These are phyloP conservation scores for Chromis chromis DNA, from an alignment of 2,797 vertebrate species.

Conservation along the genomic window DNA sequence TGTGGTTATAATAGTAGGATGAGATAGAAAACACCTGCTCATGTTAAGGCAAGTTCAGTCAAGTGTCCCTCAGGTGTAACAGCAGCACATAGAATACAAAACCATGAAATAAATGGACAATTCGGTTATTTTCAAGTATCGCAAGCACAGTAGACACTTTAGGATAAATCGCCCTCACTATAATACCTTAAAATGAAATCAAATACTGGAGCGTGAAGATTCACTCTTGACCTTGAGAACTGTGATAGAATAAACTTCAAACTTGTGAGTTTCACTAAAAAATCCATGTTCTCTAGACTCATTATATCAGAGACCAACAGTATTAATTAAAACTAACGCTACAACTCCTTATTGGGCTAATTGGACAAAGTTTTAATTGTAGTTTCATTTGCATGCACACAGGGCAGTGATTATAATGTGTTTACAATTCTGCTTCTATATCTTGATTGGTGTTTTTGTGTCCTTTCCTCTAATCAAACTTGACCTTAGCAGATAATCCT, in stretches of 20 bases:
- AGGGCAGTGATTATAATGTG: not conserved
- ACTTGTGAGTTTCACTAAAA: not conserved
- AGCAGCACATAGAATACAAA: not conserved
- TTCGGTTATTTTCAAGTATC: not conserved
- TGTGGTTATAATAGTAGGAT: not conserved
- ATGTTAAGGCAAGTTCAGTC: not conserved
- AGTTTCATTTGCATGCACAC: not conserved
- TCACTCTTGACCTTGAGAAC: not conserved
- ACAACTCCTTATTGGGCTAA: not conserved
- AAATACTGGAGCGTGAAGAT: not conserved
- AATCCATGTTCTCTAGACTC: not conserved
- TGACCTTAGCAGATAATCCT: conserved; percentile 19
- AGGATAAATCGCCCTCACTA: not conserved
- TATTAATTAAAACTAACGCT: not conserved
- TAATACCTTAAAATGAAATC: not conserved
- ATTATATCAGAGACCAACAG: not conserved
- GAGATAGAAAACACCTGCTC: not conserved
- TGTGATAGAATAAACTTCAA: not conserved
- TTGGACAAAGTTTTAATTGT: not conserved
- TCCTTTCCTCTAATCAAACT: conserved; percentile 35
- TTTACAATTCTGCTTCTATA: not conserved
- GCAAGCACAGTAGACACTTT: not conserved
- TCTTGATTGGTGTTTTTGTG: conserved; percentile 18
- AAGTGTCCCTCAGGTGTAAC: not conserved
- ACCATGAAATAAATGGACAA: not conserved